Evolutionary conservation across 2,888 invertebrate genomes (phyloP), one percentile per base, ranked within the genome.

Genomic region (Metalampra italica): DNA sequence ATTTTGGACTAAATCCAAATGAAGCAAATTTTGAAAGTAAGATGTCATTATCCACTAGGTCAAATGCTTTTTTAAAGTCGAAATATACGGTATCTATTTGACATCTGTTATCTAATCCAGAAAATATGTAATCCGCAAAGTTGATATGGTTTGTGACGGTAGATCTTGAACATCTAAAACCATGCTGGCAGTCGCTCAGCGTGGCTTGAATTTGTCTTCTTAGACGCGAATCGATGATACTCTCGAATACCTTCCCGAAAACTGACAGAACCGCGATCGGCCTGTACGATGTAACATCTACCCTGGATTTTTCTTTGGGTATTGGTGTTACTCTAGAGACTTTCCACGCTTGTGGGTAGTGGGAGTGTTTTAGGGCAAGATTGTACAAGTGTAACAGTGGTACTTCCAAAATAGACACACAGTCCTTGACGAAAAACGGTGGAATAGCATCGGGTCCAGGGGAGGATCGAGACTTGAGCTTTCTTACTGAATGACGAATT

Each of bases 391-490:
- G 32, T n/a, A 51, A 15, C 7, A 55, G 14, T 7, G 53, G 51
- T 7, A 7, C 9, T 3, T 9, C 30, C 0, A 52, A 30, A 9
- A 32, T 44, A 13, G 45, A 43, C 11, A 49, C 9, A 34, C 50
- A 56, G 15, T 54, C 56, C 14, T 49, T 52, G 12, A 44, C 39
- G n/a, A 56, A 14, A 42, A 53, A 54, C 0, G 44, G 15, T 9
- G 56, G 50, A 7, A 56, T 40, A 30, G 43, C 47, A 44, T 54
- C 54, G 14, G 53, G 52, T 0, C 56, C 53, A 3, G 41, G 36
- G 4, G 53, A 15, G 0, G 55, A 43, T 9, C 32, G n/a, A 2
- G 51, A 9, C 39, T 52, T 52, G 9, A 55, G 49, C 4, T 46
- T 12, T 38, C 3, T 15, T 12, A 37, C 37, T 9, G 37, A 7